These are phyloP conservation scores for Cheilosia variabilis DNA, from an alignment of 2,888 invertebrate species.

Conservation along the genomic window DNA sequence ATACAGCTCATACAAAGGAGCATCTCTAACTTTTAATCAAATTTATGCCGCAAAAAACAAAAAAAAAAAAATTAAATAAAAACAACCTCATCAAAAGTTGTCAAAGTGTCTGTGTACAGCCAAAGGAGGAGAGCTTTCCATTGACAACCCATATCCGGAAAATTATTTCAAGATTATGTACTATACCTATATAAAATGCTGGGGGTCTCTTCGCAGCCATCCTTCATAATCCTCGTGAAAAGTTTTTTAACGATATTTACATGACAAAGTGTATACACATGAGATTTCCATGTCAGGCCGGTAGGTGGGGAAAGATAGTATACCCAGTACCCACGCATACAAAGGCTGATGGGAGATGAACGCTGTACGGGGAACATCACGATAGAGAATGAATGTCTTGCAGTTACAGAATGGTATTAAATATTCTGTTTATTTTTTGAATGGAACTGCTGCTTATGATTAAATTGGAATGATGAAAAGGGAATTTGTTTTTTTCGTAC, in stretches of 20 bases:
- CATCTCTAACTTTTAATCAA: slow-evolving; percentile 47
- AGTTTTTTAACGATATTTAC: slow-evolving; percentile 18
- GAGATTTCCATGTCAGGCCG: slow-evolving; percentile 1
- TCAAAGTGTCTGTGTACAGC: slow-evolving; percentile 30
- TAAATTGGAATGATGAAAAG: background rate
- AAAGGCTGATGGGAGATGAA: background rate
- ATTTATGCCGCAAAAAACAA: slow-evolving; percentile 11
- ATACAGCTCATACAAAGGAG: slow-evolving; percentile 11
- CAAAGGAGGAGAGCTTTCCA: background rate
- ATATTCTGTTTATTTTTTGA: slow-evolving; percentile 54
- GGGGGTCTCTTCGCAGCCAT: background rate
- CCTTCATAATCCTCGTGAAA: slow-evolving; percentile 11
- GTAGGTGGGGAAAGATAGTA: background rate
- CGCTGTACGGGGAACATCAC: background rate
- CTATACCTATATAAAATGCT: background rate
- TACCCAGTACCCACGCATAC: background rate
- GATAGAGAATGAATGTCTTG: background rate
- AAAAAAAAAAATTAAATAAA: too few relatives aligned
- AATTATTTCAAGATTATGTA: slow-evolving; percentile 22
- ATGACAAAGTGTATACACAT: slow-evolving; percentile 18
- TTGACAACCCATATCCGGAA: slow-evolving; percentile 22
- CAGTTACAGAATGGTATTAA: slow-evolving; percentile 22
- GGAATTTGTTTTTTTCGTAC: too few relatives aligned
- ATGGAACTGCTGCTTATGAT: slow-evolving; percentile 34
- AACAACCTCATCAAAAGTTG: slow-evolving; percentile 43